Base-by-base conservation (phyloP, 2,888 invertebrate genomes). In the Polylopha cassiicola region DNA sequence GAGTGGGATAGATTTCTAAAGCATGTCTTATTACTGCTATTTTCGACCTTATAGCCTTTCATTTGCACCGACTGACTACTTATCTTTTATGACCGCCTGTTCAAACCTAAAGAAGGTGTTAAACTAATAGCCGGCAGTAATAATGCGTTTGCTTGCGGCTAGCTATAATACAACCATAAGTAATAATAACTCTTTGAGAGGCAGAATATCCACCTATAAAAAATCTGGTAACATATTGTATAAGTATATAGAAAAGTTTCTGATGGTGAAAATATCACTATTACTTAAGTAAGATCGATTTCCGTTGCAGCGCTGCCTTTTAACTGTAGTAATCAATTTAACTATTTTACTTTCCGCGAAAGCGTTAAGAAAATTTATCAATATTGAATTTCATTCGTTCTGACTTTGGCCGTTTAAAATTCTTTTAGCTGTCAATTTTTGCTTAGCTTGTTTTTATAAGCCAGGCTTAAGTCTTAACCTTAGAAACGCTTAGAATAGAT, bases 281-380 rank as follows among this genome's bases (percentile, higher is more conserved):
- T n/a, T n/a, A n/a, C 39, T 61, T 66, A 55, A 65, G 49, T 50
- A 55, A 53, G 55, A 58, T 55, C 26, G 11, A 13, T 50, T 52
- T 52, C 50, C 51, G 55, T 56, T 55, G 56, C 58, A 48, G 58
- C 55, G 47, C 22, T 66, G 65, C 55, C 63, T 65, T 65, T 58
- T 62, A 55, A 60, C 55, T 58, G 53, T 47, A 47, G 48, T 58
- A 65, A 73, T 73, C 67, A 67, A 72, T 72, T 72, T 66, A 55
- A 68, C 50, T 63, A 58, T 55, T 52, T 52, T 62, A 61, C 58
- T 62, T 58, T 55, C 53, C 50, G 65, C 55, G 69, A 71, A 72
- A 73, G 73, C 70, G 71, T 64, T 57, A 50, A 42, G n/a, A 24
- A 8, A 22, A 27, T 38, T 38, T 42, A 39, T 37, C 20, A 49